Conservation (phyloP, 2,113 vertebrate genomes). For the Bothrops jararaca region DNA sequence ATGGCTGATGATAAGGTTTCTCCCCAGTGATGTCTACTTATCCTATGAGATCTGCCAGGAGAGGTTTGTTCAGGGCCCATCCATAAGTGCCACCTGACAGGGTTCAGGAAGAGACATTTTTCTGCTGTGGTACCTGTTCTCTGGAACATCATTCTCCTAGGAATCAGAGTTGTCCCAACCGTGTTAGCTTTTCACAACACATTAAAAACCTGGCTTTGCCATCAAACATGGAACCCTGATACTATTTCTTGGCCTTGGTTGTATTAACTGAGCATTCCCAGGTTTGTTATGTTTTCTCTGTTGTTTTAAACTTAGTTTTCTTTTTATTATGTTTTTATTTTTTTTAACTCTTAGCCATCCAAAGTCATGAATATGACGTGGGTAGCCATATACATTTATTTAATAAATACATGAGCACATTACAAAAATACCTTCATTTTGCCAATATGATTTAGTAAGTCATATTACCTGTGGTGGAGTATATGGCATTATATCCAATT, state of each 20-base stretch:
- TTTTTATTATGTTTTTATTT: neutral
- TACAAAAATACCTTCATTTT: rapidly evolving
- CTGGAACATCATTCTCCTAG: neutral
- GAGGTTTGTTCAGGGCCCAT: neutral
- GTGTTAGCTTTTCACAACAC: neutral
- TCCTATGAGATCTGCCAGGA: neutral
- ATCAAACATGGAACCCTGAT: neutral
- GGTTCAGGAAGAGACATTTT: neutral
- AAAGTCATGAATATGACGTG: neutral
- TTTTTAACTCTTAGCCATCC: neutral
- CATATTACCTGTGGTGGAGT: slow-evolving; percentile 88
- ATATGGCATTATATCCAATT: slow-evolving; percentile 92
- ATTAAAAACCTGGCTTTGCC: neutral
- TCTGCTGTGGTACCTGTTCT: neutral
- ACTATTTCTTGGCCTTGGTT: neutral
- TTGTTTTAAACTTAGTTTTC: neutral
- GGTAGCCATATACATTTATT: neutral
- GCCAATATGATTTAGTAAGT: slow-evolving; percentile 1
- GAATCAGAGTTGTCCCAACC: neutral
- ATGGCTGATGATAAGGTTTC: neutral
- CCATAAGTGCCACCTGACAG: neutral
- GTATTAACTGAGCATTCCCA: neutral
- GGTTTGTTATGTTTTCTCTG: neutral
- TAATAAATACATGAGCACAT: neutral
- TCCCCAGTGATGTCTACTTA: neutral